Base-by-base conservation (phyloP, 1,140 invertebrate genomes). In the Drosophila novamexicana region DNA sequence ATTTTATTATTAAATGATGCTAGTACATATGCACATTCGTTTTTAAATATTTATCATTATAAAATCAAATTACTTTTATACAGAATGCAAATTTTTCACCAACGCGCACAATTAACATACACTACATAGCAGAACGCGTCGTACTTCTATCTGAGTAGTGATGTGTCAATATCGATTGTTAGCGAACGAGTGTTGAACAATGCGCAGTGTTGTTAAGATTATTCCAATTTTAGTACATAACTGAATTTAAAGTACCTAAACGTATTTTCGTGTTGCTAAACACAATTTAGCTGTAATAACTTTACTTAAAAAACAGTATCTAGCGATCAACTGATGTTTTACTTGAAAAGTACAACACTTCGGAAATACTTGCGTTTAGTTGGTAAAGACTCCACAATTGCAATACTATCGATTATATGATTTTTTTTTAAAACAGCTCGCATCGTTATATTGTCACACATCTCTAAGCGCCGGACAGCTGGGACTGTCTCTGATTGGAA, bases 11-110 rank as follows among this genome's bases (percentile, higher is more conserved):
- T 66, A 63, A 69, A 66, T 77, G 29, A 68, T 79, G 59, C 29
- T 39, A 54, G 58, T 45, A 64, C 67, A 64, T 34, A 75, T 44
- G 49, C 56, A 40, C 36, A 53, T 66, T 57, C 36, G 14, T 71
- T 80, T 52, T 72, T 12, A 59, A 22, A 39, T 77, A 54, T 61
- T 71, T 58, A 16, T 49, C 29, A 61, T 65, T 44, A 53, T 36
- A 34, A 59, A 71, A 58, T 49, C 49, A 39, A 63, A 52, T 37
- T 66, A 53, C 59, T 67, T 69, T 47, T 52, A 66, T 68, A 79
- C 78, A 66, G 56, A 78, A 75, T 64, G 39, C 62, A 40, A 70
- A 86, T 79, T 79, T 82, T 79, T 65, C 75, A 73, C 54, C 52
- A 67, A 66, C 57, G 66, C 71, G 77, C 61, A 62, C 79, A 79